These are phyloP conservation scores for Petrocephalus schoutedeni DNA, from an alignment of 2,797 vertebrate species.

Conservation along the genomic window DNA sequence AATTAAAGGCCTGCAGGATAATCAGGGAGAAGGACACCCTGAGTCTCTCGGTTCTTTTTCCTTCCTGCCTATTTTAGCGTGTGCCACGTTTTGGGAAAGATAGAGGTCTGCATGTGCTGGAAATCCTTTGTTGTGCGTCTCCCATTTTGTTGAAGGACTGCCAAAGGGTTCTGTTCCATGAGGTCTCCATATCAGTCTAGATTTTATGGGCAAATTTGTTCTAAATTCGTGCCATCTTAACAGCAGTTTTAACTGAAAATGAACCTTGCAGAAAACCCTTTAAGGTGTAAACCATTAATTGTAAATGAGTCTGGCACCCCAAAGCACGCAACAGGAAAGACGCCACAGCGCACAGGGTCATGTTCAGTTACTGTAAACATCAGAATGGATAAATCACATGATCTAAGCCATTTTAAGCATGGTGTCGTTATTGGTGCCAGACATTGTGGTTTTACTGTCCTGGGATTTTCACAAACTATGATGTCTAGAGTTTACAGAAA, in stretches of 20 bases:
- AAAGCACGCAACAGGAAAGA: neutral
- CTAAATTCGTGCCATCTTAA: neutral
- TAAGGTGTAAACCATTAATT: neutral
- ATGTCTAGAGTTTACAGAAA: neutral
- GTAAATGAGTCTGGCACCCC: neutral
- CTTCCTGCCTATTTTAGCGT: neutral
- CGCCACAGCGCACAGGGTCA: neutral
- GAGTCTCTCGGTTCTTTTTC: neutral
- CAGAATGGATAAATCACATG: neutral
- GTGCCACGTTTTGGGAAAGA: conserved; percentile 10
- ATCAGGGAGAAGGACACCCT: neutral
- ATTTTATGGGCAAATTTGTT: neutral
- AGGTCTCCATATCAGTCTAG: neutral
- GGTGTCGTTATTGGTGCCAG: neutral
- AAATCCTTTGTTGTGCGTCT: neutral
- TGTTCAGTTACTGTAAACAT: neutral
- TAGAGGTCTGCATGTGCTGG: neutral
- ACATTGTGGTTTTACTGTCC: neutral
- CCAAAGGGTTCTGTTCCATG: neutral
- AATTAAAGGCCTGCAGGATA: conserved; percentile 19
- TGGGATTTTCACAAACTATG: neutral
- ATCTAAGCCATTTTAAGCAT: neutral
- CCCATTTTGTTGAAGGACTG: neutral
- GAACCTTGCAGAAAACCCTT: neutral
- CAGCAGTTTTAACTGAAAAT: neutral